A percentile compares a stretch with the other conserved stretches of the same genome.
These are phyloP conservation scores for Netelia inedita DNA, from an alignment of 2,888 invertebrate genomes.

Conservation along the genomic window DNA sequence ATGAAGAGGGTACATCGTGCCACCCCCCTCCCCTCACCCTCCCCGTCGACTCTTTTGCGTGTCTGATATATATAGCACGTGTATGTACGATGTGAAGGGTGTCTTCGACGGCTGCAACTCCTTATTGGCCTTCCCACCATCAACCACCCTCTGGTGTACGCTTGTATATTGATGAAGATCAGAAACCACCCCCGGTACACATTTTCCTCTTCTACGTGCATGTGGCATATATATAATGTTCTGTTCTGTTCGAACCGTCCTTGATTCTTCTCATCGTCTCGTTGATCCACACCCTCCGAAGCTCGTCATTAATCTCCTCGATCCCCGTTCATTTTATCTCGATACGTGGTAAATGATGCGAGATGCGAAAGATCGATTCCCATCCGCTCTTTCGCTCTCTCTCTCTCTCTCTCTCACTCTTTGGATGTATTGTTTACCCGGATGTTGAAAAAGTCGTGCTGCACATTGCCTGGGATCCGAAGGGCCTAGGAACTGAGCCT, in stretches of 20 bases:
- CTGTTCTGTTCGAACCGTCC: background rate
- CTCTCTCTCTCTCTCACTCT: too few relatives aligned
- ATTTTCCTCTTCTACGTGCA: constrained; percentile 3
- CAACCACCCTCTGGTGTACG: constrained; percentile 30
- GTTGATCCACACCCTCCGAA: constrained; percentile 30
- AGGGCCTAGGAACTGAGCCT: too few relatives aligned
- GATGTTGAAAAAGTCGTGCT: background rate
- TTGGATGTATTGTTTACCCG: constrained; percentile 8
- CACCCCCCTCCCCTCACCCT: background rate
- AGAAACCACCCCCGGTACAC: constrained; percentile 9
- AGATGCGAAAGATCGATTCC: constrained; percentile 13
- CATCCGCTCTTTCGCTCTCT: background rate
- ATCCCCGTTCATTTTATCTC: constrained; percentile 30
- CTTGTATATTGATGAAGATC: constrained; percentile 27
- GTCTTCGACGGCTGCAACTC: constrained; percentile 75
- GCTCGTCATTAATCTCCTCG: constrained; percentile 50
- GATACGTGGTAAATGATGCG: constrained; percentile 21
- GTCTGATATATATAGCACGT: constrained; percentile 52
- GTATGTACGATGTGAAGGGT: constrained; percentile 63
- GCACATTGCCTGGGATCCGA: constrained; percentile 5
- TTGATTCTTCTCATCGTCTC: constrained; percentile 16
- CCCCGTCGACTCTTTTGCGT: constrained; percentile 73
- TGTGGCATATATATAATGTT: background rate
- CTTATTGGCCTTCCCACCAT: constrained; percentile 74
- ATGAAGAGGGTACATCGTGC: constrained; percentile 70